A percentile compares a stretch with the other conserved stretches of the same genome.
phyloP scores from a whole-genome alignment of 1,140 invertebrate species.

The Leguminivora glycinivorella region DNA sequence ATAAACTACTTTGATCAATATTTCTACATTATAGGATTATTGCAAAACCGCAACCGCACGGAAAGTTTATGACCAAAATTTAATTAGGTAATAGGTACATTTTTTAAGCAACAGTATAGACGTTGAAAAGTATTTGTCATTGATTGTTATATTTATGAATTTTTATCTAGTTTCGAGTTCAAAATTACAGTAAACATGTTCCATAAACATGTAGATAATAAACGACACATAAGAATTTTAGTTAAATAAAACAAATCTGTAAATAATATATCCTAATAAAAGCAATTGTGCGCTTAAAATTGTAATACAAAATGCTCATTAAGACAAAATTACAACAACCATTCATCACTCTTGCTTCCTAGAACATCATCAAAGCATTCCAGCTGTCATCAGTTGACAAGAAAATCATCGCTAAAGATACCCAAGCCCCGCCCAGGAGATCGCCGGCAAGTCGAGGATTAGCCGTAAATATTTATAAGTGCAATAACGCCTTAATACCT shows the following conservation, averaged over 20 bases:
- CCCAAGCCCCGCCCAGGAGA: slow-evolving; percentile 50
- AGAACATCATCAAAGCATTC: slow-evolving; percentile 48
- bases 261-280: slow-evolving; percentile 12
- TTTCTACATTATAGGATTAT: not conserved
- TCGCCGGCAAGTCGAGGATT: slow-evolving; percentile 40
- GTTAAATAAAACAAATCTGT: not conserved
- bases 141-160: too few relatives aligned
- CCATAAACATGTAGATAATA: too few relatives aligned
- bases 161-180: too few relatives aligned
- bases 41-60: too few relatives aligned
- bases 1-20: not conserved
- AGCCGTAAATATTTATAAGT: slow-evolving; percentile 74
- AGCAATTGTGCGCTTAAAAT: not conserved
- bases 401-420: slow-evolving; percentile 52
- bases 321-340: slow-evolving; percentile 54
- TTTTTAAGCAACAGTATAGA: too few relatives aligned
- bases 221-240: not conserved
- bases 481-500: slow-evolving; percentile 74
- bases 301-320: slow-evolving; percentile 56
- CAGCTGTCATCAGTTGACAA: slow-evolving; percentile 58
- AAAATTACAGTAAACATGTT: too few relatives aligned
- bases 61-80: too few relatives aligned
- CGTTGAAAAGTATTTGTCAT: too few relatives aligned
- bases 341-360: slow-evolving; percentile 55
- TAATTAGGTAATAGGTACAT: too few relatives aligned